A percentile compares a stretch with the other conserved stretches of the same genome.
These are phyloP conservation scores for Phenganax stokvisi DNA, from an alignment of 92 coral and sea anemone genomes.

Conservation along the genomic window DNA sequence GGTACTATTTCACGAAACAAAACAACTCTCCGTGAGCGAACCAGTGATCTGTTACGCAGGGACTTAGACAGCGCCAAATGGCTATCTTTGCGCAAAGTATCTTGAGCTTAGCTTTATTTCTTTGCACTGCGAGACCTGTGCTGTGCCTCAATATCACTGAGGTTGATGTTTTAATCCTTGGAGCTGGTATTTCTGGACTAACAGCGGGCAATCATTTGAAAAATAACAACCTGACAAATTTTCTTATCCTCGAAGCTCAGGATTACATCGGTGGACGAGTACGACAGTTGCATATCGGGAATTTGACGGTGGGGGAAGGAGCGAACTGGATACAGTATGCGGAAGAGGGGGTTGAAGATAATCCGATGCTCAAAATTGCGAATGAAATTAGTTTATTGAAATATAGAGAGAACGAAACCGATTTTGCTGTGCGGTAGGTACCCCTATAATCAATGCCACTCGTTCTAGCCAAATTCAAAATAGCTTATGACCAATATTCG, in stretches of 20 bases:
- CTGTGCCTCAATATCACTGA: neutral
- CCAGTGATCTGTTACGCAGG: no score
- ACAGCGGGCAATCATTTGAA: conserved; percentile 65
- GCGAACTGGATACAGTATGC: conserved; percentile 82
- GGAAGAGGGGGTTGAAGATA: conserved; percentile 26
- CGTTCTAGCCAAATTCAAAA: no score
- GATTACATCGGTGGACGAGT: conserved; percentile 82
- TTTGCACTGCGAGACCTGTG: neutral
- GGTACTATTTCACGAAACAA: no score
- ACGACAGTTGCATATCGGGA: conserved; percentile 51
- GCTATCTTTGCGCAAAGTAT: neutral
- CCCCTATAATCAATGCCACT: no score
- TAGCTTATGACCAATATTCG: neutral
- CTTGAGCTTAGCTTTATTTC: neutral
- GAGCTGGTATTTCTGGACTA: conserved; percentile 83
- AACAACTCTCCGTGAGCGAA: no score
- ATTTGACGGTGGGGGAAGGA: conserved; percentile 60
- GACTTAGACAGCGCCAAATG: neutral
- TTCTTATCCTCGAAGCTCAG: conserved; percentile 75
- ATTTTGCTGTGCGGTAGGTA: conserved; percentile 28
- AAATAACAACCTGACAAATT: conserved; percentile 60
- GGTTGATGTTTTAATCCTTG: conserved; percentile 61
- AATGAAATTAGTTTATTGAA: conserved; percentile 14
- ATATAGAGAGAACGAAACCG: conserved; percentile 4
- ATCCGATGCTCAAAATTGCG: conserved; percentile 30